Evolutionary conservation across 2,113 vertebrate genomes (phyloP).

Genomic region (Apteryx owenii): DNA sequence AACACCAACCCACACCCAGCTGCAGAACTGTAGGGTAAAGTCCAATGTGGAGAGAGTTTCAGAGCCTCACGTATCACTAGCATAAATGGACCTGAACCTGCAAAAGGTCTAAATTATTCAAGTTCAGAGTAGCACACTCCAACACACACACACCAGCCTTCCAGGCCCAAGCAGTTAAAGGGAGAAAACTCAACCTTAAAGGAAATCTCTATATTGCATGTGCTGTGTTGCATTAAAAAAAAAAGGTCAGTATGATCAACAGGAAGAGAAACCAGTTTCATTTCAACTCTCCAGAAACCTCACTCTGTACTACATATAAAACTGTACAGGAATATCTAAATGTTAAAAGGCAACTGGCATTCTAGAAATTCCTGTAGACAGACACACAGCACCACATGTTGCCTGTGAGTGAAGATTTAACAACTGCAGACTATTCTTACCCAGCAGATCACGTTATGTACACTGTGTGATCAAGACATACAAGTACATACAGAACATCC

Average conservation of each 20-base stretch:
- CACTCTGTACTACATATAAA: neutral
- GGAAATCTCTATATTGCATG: neutral
- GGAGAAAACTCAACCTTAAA: neutral
- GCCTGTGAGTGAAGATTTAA: neutral
- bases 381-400: slow-evolving; percentile 38
- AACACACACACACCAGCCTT: neutral
- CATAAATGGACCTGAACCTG: neutral
- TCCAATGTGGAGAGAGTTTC: rapidly evolving
- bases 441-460: slow-evolving; percentile 27
- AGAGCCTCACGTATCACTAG: neutral
- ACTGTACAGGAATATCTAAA: neutral
- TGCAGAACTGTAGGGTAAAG: neutral
- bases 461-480: slow-evolving; percentile 6
- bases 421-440: slow-evolving; percentile 62
- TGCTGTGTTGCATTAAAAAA: neutral
- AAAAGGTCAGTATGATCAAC: neutral
- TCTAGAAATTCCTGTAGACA: neutral
- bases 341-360: neutral
- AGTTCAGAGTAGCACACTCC: neutral
- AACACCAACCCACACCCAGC: neutral
- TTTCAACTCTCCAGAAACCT: slow-evolving; percentile 1
- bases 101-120: neutral
- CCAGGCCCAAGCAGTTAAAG: neutral
- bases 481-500: neutral
- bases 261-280: neutral